These are phyloP conservation scores for Pherbina coryleti DNA, from an alignment of 2,888 invertebrate species.

Conservation along the genomic window DNA sequence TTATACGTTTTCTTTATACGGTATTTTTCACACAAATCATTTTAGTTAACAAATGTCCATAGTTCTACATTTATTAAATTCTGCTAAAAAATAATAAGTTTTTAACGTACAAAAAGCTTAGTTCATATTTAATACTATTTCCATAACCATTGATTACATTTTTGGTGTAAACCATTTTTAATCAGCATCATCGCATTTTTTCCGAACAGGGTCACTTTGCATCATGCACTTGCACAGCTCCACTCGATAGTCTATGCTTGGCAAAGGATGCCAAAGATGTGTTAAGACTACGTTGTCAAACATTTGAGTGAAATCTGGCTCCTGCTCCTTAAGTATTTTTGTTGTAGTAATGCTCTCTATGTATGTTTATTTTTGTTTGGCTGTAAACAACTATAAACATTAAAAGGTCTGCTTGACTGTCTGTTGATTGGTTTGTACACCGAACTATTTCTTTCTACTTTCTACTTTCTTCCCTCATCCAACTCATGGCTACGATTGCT, in stretches of 20 bases:
- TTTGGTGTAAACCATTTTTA: too few relatives aligned
- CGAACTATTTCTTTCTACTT: neutral
- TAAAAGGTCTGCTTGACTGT: neutral
- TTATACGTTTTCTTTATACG: too few relatives aligned
- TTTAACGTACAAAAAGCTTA: too few relatives aligned
- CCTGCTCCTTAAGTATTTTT: neutral
- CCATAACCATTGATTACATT: too few relatives aligned
- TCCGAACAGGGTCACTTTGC: too few relatives aligned
- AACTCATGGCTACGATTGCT: neutral
- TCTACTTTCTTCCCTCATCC: too few relatives aligned
- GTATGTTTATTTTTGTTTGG: neutral
- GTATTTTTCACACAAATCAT: too few relatives aligned
- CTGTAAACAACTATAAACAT: neutral
- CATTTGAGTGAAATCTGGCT: neutral
- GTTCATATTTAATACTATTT: too few relatives aligned
- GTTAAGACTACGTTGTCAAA: neutral
- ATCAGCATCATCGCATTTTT: too few relatives aligned
- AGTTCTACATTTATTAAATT: too few relatives aligned
- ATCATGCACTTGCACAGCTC: neutral
- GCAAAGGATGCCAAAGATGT: neutral
- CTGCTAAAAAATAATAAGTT: too few relatives aligned
- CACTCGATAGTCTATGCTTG: neutral
- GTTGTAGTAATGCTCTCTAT: neutral
- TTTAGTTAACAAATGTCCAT: too few relatives aligned
- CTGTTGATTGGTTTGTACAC: neutral